Evolutionary conservation across 2,113 vertebrate species (phyloP).

Genomic region (Aix galericulata): DNA sequence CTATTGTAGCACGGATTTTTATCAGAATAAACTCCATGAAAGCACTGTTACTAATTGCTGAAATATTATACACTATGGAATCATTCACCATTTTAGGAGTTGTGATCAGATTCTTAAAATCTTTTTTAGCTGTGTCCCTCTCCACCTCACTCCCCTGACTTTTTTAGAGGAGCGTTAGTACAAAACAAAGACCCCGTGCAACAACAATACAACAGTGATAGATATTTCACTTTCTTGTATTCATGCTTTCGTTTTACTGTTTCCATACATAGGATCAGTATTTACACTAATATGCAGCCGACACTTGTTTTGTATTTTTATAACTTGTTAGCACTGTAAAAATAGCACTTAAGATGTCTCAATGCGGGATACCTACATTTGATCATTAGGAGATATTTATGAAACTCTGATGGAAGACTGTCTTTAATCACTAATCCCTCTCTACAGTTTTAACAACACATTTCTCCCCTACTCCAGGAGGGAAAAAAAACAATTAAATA

Average conservation of each 20-base stretch:
- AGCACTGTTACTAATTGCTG: background rate
- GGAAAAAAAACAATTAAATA: background rate
- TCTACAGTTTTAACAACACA: background rate
- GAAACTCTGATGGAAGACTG: background rate
- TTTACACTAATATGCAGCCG: background rate
- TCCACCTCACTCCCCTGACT: accelerated
- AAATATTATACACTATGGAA: background rate
- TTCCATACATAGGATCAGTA: background rate
- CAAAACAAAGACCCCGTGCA: background rate
- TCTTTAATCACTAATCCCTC: too few relatives aligned
- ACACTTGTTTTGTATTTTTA: background rate
- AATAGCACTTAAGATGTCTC: background rate
- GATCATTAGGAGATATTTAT: background rate
- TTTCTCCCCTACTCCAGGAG: background rate
- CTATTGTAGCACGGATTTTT: background rate
- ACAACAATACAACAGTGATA: background rate
- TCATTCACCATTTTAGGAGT: background rate
- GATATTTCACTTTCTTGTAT: background rate
- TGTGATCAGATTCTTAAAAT: background rate
- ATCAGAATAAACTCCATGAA: background rate
- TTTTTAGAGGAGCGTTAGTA: background rate
- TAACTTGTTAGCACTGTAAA: background rate
- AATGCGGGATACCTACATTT: background rate
- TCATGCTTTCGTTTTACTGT: background rate
- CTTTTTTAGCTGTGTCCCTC: accelerated